Evolutionary conservation across 2,113 vertebrate genomes (phyloP).

Genomic region (Antennarius striatus): DNA sequence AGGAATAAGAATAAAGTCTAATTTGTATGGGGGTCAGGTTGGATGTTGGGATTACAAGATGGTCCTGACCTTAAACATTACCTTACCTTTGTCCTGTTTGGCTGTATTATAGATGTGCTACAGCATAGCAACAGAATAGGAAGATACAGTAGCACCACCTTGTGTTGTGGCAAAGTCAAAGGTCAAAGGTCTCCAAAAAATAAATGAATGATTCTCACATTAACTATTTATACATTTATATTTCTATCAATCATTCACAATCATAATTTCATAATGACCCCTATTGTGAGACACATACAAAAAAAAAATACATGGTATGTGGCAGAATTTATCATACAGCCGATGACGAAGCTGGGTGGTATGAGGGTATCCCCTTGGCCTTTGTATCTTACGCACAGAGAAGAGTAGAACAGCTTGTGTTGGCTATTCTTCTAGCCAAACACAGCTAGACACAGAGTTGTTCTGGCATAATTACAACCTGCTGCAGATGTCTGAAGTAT

Average conservation of each 20-base stretch:
- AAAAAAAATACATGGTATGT: too few relatives aligned
- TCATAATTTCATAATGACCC: too few relatives aligned
- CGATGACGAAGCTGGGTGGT: constrained; percentile 47
- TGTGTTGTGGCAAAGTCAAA: constrained; percentile 65
- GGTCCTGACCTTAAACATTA: constrained; percentile 35
- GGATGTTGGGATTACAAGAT: constrained; percentile 45
- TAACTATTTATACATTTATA: too few relatives aligned
- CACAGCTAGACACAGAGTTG: constrained; percentile 67
- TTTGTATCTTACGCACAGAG: constrained; percentile 57
- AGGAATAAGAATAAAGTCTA: constrained; percentile 4
- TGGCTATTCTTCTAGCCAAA: constrained; percentile 61
- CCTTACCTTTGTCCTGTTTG: constrained; percentile 41
- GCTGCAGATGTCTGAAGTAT: constrained; percentile 77
- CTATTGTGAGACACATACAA: too few relatives aligned
- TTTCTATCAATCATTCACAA: too few relatives aligned
- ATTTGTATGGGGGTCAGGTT: constrained; percentile 34
- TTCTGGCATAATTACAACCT: constrained; percentile 79
- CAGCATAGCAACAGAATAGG: constrained; percentile 21
- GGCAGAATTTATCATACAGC: constrained; percentile 6
- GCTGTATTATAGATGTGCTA: constrained; percentile 12
- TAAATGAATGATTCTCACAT: not conserved
- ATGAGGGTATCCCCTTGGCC: constrained; percentile 66
- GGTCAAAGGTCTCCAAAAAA: constrained; percentile 42
- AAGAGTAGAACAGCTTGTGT: constrained; percentile 60
- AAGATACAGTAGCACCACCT: constrained; percentile 76